Evolutionary conservation across 2,797 vertebrate species (phyloP), one percentile per base, ranked within the genome.

Genomic region (Agapornis canus): DNA sequence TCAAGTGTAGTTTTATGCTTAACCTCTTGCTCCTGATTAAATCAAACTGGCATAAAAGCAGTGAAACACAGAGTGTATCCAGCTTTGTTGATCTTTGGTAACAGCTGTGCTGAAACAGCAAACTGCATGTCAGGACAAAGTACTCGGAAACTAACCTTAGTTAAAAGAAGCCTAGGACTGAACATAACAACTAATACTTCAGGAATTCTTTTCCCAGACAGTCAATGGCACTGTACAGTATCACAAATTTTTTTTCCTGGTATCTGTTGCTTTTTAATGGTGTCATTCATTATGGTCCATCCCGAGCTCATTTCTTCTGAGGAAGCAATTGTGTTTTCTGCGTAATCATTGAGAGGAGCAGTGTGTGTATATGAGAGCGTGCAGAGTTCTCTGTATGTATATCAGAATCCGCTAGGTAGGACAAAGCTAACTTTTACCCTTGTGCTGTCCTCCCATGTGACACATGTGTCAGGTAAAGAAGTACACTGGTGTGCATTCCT

Each of bases 401-500:
- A 20, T 40, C n/a, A 20, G 48, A 48, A 23, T 61, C 19, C 11
- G 6, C 0, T 13, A 47, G n/a, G 14, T 19, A 57, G 32, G 51
- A 43, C 45, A 37, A 56, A 52, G 18, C 32, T 48, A 32, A 10
- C 23, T 37, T 69, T 35, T n/a, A 10, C 48, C 43, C 32, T 54
- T 25, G 20, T 54, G 31, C 35, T 71, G 8, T 71, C 20, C 26
- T 88, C 22, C 47, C 21, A 4, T 1, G 0, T 51, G 72, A 39
- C 39, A 42, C 37, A 5, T 35, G 2, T 42, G 40, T 49, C 32
- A 56, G 47, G 29, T 60, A 31, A 56, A 22, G 13, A 70, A 11
- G 26, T 29, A 31, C 0, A 0, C 13, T 16, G 15, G 25, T 35
- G 13, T 63, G n/a, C 23, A 7, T 42, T 82, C 10, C 3, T 16